Base-by-base conservation (phyloP, 2,113 vertebrate genomes). In the Ceratotherium simum region DNA sequence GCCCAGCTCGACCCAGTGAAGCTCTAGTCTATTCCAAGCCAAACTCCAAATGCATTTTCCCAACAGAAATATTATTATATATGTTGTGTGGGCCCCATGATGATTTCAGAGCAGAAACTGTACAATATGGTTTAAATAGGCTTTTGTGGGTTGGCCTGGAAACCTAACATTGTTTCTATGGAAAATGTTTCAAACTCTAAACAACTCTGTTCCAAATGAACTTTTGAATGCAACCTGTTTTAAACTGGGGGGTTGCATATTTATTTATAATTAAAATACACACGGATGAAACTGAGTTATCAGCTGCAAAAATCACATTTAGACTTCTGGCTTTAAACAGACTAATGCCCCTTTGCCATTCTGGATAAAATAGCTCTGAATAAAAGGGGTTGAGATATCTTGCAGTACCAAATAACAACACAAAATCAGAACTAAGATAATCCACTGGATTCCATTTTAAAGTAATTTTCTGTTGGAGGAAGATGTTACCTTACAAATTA, bases 151-250 rank as follows among this genome's bases (percentile, higher is more conserved):
- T 98, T 98, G 98, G 98, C 97, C 97, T 98, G 97, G 98, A 98
- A 98, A 98, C 98, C 84, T 96, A 97, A 97, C 97, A 97, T 97
- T 98, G 98, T 98, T 98, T 97, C 98, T 98, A 98, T 98, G 98
- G 98, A 97, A 98, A 98, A 96, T 96, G 92, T 96, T 95, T 97
- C 89, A 97, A 97, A 98, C 87, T 98, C 90, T 67, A 97, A 96
- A 96, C 86, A 93, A 98, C 84, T 96, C 92, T 96, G 64, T 96
- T 98, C 58, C 80, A 89, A 97, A 86, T 97, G 98, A 98, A 98
- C 98, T 98, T 98, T 96, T 97, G 83, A 96, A 94, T 92, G 80
- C 97, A 97, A 97, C 97, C 95, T 97, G 70, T 95, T 97, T 98
- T 97, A 96, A 98, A 97, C 46, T 65, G 9, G 84, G 79, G 79